Evolutionary conservation across 2,113 vertebrate species (phyloP), one percentile per base, ranked within the genome.

Genomic region (Percina caprodes): DNA sequence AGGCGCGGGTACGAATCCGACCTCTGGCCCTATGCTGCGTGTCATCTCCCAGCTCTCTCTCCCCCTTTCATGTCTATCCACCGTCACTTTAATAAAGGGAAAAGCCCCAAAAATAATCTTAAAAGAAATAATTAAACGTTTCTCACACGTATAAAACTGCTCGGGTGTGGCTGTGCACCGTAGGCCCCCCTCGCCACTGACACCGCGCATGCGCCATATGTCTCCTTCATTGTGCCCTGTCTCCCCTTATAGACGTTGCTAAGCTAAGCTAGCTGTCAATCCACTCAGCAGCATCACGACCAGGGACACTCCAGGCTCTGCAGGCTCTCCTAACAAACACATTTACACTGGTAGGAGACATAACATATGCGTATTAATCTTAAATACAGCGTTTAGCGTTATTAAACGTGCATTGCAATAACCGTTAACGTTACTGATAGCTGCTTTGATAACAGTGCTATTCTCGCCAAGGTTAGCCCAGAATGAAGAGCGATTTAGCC

Each of bases 151-250:
- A 2, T 35, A 18, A 56, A 35, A 19, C 21, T 10, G 5, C 18
- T 16, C 2, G 13, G 4, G 6, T 23, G 13, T 18, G 2, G 23
- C 16, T 3, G 23, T 26, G 23, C 0, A 13, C 9, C 30, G 24
- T 33, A 0, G 33, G 81, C 89, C 88, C 77, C 5, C 11, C 5
- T 56, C 46, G 13, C 15, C 15, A 3, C 33, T 10, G 26, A 0
- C 13, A 78, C n/a, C 26, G 91, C 91, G 93, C 93, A 94, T 92
- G 93, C 92, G 6, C 88, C 71, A 4, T 65, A 11, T 74, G 85
- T 94, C 92, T 94, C 92, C 94, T 94, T 94, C 90, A 92, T 81
- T 46, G 88, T 91, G 91, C 89, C 92, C 92, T 88, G 81, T 65
- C 71, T 26, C 58, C 78, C 26, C 33, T 77, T 51, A 73, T 21